Base-by-base conservation (phyloP, 2,797 vertebrate genomes). In the Lophius americanus region DNA sequence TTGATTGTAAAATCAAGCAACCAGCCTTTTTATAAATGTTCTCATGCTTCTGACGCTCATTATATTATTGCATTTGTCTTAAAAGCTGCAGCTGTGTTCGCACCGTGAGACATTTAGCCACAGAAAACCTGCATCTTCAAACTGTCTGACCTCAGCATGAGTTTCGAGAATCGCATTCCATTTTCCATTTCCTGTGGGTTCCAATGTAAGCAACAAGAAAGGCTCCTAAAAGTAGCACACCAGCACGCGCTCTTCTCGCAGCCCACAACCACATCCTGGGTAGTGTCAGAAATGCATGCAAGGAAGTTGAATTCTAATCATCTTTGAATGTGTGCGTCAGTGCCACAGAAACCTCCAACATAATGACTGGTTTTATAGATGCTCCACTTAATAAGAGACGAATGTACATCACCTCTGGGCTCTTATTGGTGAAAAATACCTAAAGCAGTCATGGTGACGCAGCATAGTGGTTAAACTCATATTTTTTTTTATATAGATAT, bases 141-240 rank as follows among this genome's bases (percentile, higher is more conserved):
- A 81, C 73, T 4, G 64, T 58, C 78, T 66, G 82, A 87, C 84
- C 79, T 88, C 81, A 68, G 75, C 68, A 44, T 64, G 60, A 70
- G 75, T 76, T 80, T 73, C 4, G 52, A 87, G 83, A 84, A 76
- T 47, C 58, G 78, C 73, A 76, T 86, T 74, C 76, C 64, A 75
- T 88, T 90, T 93, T 92, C 92, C 92, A 92, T 93, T 93, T 94
- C 92, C 90, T 90, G 88, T 91, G 88, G 89, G 59, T 93, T 90
- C 87, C 83, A 80, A 79, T 81, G 73, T 60, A 77, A 83, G 78
- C 60, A 50, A 58, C 56, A 12, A 85, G 71, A 60, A 7, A 43
- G 62, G 68, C 68, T 82, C 76, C 81, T 76, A 78, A 83, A 92
- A 90, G 83, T 77, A 88, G 88, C 63, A 70, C 81, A 60, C 56